Base-by-base conservation (phyloP, 1,140 invertebrate species). In the Notospermus geniculatus region DNA sequence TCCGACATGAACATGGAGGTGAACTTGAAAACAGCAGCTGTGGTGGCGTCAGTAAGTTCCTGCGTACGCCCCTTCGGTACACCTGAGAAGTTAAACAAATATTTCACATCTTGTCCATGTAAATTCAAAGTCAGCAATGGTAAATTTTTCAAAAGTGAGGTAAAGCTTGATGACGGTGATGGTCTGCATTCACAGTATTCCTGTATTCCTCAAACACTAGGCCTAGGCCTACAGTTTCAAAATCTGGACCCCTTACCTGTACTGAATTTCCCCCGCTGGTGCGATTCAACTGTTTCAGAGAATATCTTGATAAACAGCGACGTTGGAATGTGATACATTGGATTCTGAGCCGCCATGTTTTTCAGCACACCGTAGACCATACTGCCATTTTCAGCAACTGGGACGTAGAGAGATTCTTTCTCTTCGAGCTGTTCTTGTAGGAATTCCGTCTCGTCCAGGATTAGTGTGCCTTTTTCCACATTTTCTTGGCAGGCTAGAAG, bases 1-100 rank as follows among this genome's bases (percentile, higher is more conserved):
- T 80, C 77, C 70, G 78, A 80, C 77, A 80, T 77, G 76, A 79
- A 77, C 62, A 70, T 67, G 22, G 71, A 67, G 1, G 74, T 65
- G 58, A 71, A 72, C 46, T 68, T 67, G 58, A 74, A 74, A 28
- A 80, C 70, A 50, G 70, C 69, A 7, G 62, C 52, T 17, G 68
- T 74, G 25, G 71, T 70, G 1, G 77, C 77, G 63, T 79, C 71
- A n/a, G 71, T 73, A 52, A 80, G 62, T 62, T 80, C 79, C 45
- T 75, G 71, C 9, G 75, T 71, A 59, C 79, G 63, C 5, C 72
- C 75, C 54, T 72, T 66, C 17, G 73, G 73, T n/a, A 71, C 74
- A 53, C 78, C 76, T 77, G 63, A 23, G 25, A 32, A n/a, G n/a
- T n/a, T n/a, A n/a, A n/a, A n/a, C n/a, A n/a, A n/a, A n/a, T n/a